Percentiles rank a stretch among this genome's conserved stretches.
Evolutionary conservation across 2,113 vertebrate genomes (phyloP).

Genomic region (Limanda limanda): DNA sequence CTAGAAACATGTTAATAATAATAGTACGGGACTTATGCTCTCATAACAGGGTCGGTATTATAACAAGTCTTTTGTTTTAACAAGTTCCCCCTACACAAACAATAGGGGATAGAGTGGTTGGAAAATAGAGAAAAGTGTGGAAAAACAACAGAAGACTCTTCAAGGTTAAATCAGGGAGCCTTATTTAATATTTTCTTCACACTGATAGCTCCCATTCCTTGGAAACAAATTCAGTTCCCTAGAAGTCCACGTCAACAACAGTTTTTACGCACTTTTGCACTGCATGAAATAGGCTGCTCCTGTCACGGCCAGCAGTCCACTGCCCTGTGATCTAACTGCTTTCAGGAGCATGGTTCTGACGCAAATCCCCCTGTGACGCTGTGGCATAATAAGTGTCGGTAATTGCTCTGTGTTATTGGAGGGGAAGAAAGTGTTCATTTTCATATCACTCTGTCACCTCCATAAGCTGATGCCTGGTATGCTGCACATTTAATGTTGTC

Average conservation of each 20-base stretch:
- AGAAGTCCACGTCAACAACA: slow-evolving; percentile 48
- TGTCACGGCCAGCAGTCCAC: slow-evolving; percentile 58
- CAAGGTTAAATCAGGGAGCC: slow-evolving; percentile 43
- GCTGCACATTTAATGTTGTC: slow-evolving; percentile 42
- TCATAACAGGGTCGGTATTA: slow-evolving; percentile 69
- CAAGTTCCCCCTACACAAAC: slow-evolving; percentile 45
- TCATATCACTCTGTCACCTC: slow-evolving; percentile 50
- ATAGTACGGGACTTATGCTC: slow-evolving; percentile 43
- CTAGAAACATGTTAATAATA: slow-evolving; percentile 61
- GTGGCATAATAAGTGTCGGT: slow-evolving; percentile 47
- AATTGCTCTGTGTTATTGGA: slow-evolving; percentile 58
- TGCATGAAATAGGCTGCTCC: slow-evolving; percentile 56
- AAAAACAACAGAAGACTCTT: neutral
- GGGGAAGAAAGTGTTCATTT: slow-evolving; percentile 44
- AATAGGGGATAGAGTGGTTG: neutral
- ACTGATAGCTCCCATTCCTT: slow-evolving; percentile 48
- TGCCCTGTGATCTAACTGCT: slow-evolving; percentile 64
- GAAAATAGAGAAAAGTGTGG: slow-evolving; percentile 5
- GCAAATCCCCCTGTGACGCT: slow-evolving; percentile 62
- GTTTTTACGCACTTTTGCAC: slow-evolving; percentile 61
- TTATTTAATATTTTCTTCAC: slow-evolving; percentile 45
- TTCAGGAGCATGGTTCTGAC: slow-evolving; percentile 54
- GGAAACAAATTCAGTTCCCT: slow-evolving; percentile 52
- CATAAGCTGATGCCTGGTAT: slow-evolving; percentile 39
- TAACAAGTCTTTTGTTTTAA: slow-evolving; percentile 74